phyloP scores from a whole-genome alignment of 2,797 vertebrate species.

The Pseudopleuronectes americanus region DNA sequence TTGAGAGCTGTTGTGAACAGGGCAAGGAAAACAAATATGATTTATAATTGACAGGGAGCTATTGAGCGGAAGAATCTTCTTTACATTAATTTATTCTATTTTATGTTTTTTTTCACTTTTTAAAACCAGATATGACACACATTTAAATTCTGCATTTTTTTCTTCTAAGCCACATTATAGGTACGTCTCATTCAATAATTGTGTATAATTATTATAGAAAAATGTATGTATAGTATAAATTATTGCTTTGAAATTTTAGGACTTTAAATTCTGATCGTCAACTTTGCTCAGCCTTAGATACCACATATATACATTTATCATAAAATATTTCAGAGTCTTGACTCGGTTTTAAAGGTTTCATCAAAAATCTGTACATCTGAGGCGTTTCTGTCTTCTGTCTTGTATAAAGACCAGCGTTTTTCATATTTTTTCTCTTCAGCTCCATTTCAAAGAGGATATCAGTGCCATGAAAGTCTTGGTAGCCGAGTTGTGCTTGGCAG shows the following conservation, averaged over 20 bases:
- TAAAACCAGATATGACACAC: neutral
- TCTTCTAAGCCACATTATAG: neutral
- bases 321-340: neutral
- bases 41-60: neutral
- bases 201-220: neutral
- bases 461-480: constrained; percentile 29
- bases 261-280: neutral
- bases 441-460: constrained; percentile 23
- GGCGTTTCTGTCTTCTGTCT: neutral
- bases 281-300: too few relatives aligned
- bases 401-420: constrained; percentile 2
- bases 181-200: neutral
- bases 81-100: neutral
- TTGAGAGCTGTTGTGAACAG: constrained; percentile 27
- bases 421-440: constrained; percentile 19
- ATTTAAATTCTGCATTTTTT: neutral
- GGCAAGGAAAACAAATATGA: neutral
- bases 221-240: neutral
- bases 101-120: neutral
- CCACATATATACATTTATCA: neutral
- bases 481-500: constrained; percentile 43
- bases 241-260: neutral
- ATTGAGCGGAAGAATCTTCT: neutral
- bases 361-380: neutral
- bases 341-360: neutral